A percentile compares a stretch with the other conserved stretches of the same genome.
phyloP scores from a whole-genome alignment of 2,113 vertebrate genomes.

The Festucalex cinctus region DNA sequence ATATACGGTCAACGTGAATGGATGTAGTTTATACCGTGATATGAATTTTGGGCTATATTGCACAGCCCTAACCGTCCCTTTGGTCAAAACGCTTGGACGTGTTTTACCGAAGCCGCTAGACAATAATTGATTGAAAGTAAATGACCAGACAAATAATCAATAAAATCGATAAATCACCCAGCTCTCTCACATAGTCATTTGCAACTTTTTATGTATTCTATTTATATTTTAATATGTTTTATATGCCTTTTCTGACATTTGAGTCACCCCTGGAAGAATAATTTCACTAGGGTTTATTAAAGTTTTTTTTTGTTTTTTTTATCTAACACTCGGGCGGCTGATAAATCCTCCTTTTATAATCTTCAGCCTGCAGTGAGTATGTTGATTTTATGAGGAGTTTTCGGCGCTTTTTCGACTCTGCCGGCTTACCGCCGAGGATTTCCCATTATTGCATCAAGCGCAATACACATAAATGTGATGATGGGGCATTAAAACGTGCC shows the following conservation, averaged over 20 bases:
- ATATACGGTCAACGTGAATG: too few relatives aligned
- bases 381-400: not conserved
- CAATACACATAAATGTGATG: not conserved
- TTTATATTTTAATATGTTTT: not conserved
- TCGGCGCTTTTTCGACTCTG: not conserved
- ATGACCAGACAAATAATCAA: not conserved
- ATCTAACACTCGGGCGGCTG: not conserved
- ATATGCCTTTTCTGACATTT: not conserved
- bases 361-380: not conserved
- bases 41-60: too few relatives aligned
- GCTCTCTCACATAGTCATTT: not conserved
- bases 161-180: not conserved
- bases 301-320: not conserved
- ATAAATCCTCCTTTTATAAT: not conserved
- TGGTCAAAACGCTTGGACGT: too few relatives aligned
- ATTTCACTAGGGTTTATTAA: not conserved
- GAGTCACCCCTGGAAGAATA: not conserved
- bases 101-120: too few relatives aligned
- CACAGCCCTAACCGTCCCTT: too few relatives aligned
- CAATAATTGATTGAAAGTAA: not conserved
- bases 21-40: too few relatives aligned
- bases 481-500: not conserved
- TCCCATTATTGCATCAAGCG: not conserved
- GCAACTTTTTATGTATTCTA: not conserved
- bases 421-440: not conserved